These are phyloP conservation scores for Centrocercus urophasianus DNA, from an alignment of 2,113 vertebrate genomes.

Conservation along the genomic window DNA sequence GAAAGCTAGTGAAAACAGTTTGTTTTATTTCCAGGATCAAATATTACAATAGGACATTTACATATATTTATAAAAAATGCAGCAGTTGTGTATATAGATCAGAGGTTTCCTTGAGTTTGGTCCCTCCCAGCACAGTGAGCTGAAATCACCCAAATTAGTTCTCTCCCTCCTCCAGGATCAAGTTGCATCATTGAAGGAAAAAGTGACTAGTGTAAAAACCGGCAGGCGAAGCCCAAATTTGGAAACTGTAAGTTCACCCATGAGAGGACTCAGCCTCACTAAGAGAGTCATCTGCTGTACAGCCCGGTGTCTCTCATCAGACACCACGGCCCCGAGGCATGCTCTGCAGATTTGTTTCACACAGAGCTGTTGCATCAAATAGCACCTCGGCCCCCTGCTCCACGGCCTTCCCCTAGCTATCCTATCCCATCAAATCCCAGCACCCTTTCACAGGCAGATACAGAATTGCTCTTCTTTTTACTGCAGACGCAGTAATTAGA, in stretches of 20 bases:
- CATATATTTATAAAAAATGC: slow-evolving; percentile 88
- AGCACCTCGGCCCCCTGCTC: slow-evolving; percentile 20
- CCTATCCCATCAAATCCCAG: neutral
- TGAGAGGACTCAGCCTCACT: slow-evolving; percentile 28
- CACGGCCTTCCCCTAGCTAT: neutral
- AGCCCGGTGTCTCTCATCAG: neutral
- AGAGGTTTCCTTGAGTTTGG: slow-evolving; percentile 85
- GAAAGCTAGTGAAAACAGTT: slow-evolving; percentile 79
- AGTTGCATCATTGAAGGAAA: slow-evolving; percentile 61
- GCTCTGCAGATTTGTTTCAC: neutral
- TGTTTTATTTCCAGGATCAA: slow-evolving; percentile 85
- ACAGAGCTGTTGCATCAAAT: slow-evolving; percentile 12
- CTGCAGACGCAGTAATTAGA: neutral
- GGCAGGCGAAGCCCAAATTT: slow-evolving; percentile 57
- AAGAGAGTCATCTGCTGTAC: neutral
- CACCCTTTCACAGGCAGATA: neutral
- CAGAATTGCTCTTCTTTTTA: neutral
- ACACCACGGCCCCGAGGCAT: neutral
- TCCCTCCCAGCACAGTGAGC: slow-evolving; percentile 82
- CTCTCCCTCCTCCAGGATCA: slow-evolving; percentile 52
- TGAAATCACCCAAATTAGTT: slow-evolving; percentile 70
- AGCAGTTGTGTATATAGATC: slow-evolving; percentile 84
- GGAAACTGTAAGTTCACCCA: slow-evolving; percentile 47
- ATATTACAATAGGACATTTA: slow-evolving; percentile 88
- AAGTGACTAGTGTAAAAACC: slow-evolving; percentile 56